Evolutionary conservation across 2,113 vertebrate genomes (phyloP).

Genomic region (Mohoua ochrocephala): DNA sequence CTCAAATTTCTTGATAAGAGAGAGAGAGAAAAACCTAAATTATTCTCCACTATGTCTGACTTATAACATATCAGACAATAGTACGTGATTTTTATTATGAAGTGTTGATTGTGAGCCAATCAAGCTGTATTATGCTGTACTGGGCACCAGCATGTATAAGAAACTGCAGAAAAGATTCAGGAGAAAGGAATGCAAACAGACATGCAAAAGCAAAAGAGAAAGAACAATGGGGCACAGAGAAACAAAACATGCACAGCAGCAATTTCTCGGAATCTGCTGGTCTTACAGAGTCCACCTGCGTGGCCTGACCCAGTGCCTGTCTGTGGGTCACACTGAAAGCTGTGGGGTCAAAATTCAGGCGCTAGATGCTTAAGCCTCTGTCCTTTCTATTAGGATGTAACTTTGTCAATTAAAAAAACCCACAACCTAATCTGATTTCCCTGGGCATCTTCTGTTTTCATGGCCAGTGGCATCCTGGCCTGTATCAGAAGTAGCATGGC

Average conservation of each 20-base stretch:
- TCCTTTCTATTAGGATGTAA: not conserved
- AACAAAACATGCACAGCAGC: not conserved
- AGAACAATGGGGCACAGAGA: not conserved
- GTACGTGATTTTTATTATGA: not conserved
- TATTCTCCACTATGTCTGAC: not conserved
- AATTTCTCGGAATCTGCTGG: not conserved
- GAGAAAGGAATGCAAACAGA: not conserved
- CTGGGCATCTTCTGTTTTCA: not conserved
- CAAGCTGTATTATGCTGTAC: not conserved
- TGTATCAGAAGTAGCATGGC: fast-evolving
- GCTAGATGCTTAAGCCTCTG: not conserved
- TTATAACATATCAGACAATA: not conserved
- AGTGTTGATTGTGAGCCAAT: not conserved
- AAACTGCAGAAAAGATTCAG: not conserved
- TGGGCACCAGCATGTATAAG: not conserved
- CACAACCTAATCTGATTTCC: not conserved
- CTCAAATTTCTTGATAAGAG: not conserved
- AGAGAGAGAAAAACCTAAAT: not conserved
- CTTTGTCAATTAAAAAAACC: not conserved
- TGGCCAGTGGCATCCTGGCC: not conserved
- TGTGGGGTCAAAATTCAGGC: not conserved
- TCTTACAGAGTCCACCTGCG: not conserved
- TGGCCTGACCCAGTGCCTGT: not conserved
- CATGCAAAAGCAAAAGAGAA: not conserved
- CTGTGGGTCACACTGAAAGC: not conserved